Evolutionary conservation across 2,797 vertebrate genomes (phyloP), one percentile per base, ranked within the genome.

Genomic region (Cossypha dichroa): DNA sequence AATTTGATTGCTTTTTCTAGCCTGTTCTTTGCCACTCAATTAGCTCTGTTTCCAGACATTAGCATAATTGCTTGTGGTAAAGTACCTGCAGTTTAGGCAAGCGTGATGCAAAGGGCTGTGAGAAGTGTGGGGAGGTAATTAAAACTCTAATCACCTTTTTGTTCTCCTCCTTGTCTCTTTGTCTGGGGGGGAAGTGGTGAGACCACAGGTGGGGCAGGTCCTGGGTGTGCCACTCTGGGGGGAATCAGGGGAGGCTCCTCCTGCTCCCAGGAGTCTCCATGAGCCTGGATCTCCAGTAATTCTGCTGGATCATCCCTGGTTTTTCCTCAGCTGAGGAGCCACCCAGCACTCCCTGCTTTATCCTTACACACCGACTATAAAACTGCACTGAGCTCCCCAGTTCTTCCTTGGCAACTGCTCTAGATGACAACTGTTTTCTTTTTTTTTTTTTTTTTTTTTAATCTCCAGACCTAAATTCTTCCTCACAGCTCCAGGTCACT

Each of bases 1-100:
- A 74, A 70, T 94, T 74, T 88, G 77, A 95, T 66, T 91, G 84
- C 8, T 0, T 88, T 94, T 95, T 96, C 94, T 84, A 59, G 88
- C 52, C 41, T 41, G 59, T 92, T 96, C 95, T 74, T 77, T 75
- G 84, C 88, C 72, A n/a, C 90, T 80, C 85, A 93, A 85, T 95
- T 87, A 60, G 81, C 83, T 92, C 80, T 94, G 72, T 94, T 97
- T 96, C 88, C 81, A 94, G 72, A 74, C 86, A 63, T 94, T 89
- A 91, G 63, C 92, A 80, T 94, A 94, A 95, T 95, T 85, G 94
- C 91, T 91, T 74, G 86, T 92, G 91, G 80, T 93, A 34, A 89
- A 95, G 72, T 74, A 58, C 92, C 84, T 92, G 89, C 67, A 56
- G 2, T 93, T 90, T 69, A 90, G 90, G 76, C 85, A 5, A 60